Evolutionary conservation across 1,140 invertebrate species (phyloP), one percentile per base, ranked within the genome.

Genomic region (Carposina sasakii): DNA sequence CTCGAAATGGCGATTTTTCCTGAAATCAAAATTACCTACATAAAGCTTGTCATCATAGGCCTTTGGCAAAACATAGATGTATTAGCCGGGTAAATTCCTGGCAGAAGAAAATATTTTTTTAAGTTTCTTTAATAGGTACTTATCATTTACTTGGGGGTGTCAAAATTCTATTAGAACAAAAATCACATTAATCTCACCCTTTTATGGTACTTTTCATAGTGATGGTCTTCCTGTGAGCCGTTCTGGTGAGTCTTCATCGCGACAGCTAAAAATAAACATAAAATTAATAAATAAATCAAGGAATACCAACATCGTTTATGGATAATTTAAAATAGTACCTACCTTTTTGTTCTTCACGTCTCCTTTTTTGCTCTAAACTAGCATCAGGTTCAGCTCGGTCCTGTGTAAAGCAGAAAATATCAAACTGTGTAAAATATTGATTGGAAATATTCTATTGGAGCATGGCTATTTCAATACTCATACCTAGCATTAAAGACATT

Each of bases 341-440:
- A 92, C 91, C 91, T 89, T 92, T 90, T 68, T 91, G 90, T 66
- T 92, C 91, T 45, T 91, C 92, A 61, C 92, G 89, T 42, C 91
- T 87, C 43, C 91, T 81, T 67, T 93, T 93, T 62, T 92, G 91
- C 67, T 93, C 91, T 19, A 88, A 71, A 17, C 85, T 63, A 13
- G 87, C 62, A 0, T 88, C 76, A 71, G 93, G 91, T 37, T 93
- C 92, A 6, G 87, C 69, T 60, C 91, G 88, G 69, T 93, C 92
- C 91, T 91, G 55, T n/a, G n/a, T 26, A 67, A 60, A 20, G 37
- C n/a, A 34, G 15, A 33, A 53, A 47, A 60, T 13, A 47, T 19
- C 58, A 55, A 45, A 37, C 34, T 17, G 22, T 50, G 6, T 41
- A 36, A n/a, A n/a, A n/a, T n/a, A n/a, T n/a, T n/a, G n/a, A n/a